Conservation (phyloP, 1,140 invertebrate species). For the Drosophila littoralis region DNA sequence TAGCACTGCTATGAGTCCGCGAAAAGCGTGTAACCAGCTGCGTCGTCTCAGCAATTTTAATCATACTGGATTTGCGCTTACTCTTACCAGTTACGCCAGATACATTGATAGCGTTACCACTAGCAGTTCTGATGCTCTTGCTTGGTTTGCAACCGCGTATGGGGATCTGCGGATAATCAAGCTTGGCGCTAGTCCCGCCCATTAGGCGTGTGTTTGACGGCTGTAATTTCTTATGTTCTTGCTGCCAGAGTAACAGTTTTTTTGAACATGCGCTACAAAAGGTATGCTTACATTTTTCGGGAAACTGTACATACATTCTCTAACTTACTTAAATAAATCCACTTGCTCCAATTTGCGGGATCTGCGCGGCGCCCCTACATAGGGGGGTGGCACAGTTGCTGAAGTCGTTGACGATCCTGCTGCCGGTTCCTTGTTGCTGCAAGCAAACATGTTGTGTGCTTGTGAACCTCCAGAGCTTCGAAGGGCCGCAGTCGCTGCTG, state of each 20-base stretch:
- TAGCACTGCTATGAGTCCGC: conserved; percentile 37
- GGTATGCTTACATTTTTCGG: not conserved
- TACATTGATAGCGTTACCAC: not conserved
- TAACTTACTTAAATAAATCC: conserved; percentile 75
- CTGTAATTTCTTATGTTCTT: conserved; percentile 58
- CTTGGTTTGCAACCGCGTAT: conserved; percentile 27
- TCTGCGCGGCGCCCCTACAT: conserved; percentile 47
- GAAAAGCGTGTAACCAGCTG: conserved; percentile 68
- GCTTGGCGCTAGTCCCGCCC: conserved; percentile 31
- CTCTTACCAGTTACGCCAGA: conserved; percentile 26
- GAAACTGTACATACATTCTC: not conserved
- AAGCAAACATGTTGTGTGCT: conserved; percentile 26
- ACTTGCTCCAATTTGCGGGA: conserved; percentile 66
- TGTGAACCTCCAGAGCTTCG: conserved; percentile 34
- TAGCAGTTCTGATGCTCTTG: conserved; percentile 17
- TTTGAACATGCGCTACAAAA: conserved; percentile 75
- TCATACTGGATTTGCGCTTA: conserved; percentile 66
- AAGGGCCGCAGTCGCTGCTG: conserved; percentile 14
- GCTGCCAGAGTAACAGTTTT: conserved; percentile 78
- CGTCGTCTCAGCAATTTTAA: conserved; percentile 74
- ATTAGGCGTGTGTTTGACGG: conserved; percentile 40
- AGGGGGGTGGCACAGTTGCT: conserved; percentile 36
- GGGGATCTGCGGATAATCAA: conserved; percentile 37
- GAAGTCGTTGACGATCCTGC: not conserved
- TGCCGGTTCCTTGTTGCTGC: conserved; percentile 12